Percentiles rank a stretch among this genome's conserved stretches.
phyloP scores from a whole-genome alignment of 2,888 invertebrate species.

The Unio delphinus region DNA sequence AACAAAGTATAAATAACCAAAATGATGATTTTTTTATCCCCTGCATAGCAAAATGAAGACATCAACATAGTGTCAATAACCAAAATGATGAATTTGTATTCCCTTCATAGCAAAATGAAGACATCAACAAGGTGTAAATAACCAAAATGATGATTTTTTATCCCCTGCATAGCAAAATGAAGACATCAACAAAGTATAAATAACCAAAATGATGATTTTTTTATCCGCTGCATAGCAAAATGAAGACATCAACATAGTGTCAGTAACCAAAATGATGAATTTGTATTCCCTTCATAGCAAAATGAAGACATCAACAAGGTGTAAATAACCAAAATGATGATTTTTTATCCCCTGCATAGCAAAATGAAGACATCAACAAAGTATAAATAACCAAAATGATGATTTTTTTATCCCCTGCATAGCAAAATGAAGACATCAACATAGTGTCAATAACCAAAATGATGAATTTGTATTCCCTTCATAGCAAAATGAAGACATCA shows the following conservation, averaged over 20 bases:
- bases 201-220: too few species aligned
- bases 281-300: neutral
- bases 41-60: neutral
- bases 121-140: neutral
- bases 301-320: neutral
- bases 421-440: neutral
- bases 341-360: neutral
- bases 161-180: neutral
- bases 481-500: neutral
- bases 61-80: too few species aligned
- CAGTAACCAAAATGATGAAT: neutral
- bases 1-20: neutral
- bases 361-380: too few species aligned
- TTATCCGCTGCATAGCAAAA: too few species aligned
- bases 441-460: neutral
- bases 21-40: neutral
- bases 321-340: neutral
- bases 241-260: neutral
- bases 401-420: too few species aligned
- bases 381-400: too few species aligned
- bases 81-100: too few species aligned
- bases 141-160: neutral
- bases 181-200: neutral
- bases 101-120: too few species aligned
- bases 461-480: too few species aligned